phyloP scores from a whole-genome alignment of 2,113 vertebrate genomes.

The Scopus umbretta region DNA sequence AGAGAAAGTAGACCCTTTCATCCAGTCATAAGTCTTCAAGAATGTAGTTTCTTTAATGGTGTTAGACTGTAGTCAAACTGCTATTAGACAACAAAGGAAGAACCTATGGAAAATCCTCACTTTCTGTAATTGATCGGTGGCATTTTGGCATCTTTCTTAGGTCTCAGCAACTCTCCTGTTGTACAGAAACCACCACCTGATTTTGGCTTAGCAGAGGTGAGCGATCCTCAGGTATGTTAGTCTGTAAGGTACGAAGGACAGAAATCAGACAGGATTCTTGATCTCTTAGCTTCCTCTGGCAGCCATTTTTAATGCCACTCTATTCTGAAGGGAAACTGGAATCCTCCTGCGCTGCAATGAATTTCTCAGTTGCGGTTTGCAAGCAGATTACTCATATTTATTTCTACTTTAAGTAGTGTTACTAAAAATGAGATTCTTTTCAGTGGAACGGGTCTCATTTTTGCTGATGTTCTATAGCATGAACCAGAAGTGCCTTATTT shows the following conservation, averaged over 20 bases:
- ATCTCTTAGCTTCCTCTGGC: neutral
- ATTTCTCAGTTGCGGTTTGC: neutral
- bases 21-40: neutral
- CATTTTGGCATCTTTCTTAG: conserved; percentile 1
- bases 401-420: neutral
- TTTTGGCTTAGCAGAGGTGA: conserved; percentile 21
- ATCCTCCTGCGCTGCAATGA: neutral
- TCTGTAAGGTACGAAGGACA: neutral
- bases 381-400: neutral
- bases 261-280: neutral
- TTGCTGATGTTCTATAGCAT: neutral
- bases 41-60: neutral
- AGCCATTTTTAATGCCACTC: neutral
- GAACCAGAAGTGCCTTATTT: neutral
- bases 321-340: neutral
- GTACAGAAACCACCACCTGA: neutral
- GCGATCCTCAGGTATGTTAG: neutral
- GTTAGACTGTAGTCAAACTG: neutral
- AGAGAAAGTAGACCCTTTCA: neutral
- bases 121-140: neutral
- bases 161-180: neutral
- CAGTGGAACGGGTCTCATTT: neutral
- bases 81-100: neutral
- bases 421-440: neutral
- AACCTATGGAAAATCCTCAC: neutral